Evolutionary conservation across 1,140 invertebrate species (phyloP).

Genomic region (Sarcophaga bullata): DNA sequence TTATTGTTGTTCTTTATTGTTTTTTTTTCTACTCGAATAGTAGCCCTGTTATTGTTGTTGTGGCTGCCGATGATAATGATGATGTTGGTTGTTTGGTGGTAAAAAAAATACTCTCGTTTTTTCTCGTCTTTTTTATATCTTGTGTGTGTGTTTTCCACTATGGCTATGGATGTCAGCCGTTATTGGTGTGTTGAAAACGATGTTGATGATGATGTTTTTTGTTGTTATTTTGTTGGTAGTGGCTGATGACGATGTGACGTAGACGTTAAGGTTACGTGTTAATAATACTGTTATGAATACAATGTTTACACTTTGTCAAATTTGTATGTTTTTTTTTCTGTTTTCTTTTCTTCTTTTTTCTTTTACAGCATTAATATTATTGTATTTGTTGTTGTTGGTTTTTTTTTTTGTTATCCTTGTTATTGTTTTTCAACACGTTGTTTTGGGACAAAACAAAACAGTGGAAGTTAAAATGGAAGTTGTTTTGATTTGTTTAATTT

Average conservation of each 20-base stretch:
- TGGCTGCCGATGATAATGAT: constrained; percentile 12
- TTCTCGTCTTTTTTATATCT: not conserved
- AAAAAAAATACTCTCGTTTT: constrained; percentile 35
- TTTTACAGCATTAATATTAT: not conserved
- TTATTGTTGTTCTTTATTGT: not conserved
- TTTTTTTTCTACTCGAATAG: not conserved
- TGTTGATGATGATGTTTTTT: constrained; percentile 31
- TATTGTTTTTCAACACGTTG: constrained; percentile 20
- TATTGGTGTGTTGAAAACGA: not conserved
- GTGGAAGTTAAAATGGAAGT: not conserved
- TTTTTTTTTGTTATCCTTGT: constrained; percentile 18
- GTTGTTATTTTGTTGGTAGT: not conserved
- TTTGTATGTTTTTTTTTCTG: constrained; percentile 14
- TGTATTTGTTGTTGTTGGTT: not conserved
- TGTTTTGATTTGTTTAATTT: constrained; percentile 19
- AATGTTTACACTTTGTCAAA: constrained; percentile 40
- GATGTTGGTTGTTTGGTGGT: constrained; percentile 30
- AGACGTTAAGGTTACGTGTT: constrained; percentile 43
- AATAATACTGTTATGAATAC: constrained; percentile 47
- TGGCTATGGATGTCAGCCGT: constrained; percentile 12
- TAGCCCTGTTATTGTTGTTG: constrained; percentile 23
- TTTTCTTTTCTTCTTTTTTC: constrained; percentile 16
- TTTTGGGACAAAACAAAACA: not conserved
- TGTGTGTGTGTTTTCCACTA: constrained; percentile 7
- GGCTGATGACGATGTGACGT: constrained; percentile 36